phyloP scores from a whole-genome alignment of 2,113 vertebrate genomes.

The Agapornis roseicollis region DNA sequence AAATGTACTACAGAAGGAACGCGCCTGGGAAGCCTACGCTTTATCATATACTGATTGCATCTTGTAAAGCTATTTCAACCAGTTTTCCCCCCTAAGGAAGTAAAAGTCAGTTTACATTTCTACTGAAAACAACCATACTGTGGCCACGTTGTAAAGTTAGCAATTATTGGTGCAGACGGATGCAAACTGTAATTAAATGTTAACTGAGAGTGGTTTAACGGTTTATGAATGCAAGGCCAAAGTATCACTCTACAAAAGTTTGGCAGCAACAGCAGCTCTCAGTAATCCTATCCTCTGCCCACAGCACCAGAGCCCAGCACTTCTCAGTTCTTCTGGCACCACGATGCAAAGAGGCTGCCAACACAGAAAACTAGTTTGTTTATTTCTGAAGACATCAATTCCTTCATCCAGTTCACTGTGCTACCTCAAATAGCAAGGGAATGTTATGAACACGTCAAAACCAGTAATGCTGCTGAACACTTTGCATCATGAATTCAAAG shows the following conservation, averaged over 20 bases:
- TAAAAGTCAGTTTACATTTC: not conserved
- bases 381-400: slow-evolving; percentile 4
- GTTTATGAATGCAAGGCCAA: slow-evolving; percentile 22
- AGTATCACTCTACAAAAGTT: not conserved
- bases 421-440: not conserved
- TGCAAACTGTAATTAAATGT: slow-evolving; percentile 24
- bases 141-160: not conserved
- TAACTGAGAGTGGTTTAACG: not conserved
- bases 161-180: not conserved
- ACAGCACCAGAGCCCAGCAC: not conserved
- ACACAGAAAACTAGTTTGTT: slow-evolving; percentile 8
- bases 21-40: not conserved
- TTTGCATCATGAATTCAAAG: not conserved
- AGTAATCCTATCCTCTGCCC: slow-evolving; percentile 24
- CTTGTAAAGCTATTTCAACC: not conserved
- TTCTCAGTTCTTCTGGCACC: slow-evolving; percentile 10
- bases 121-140: not conserved
- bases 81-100: not conserved
- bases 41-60: not conserved
- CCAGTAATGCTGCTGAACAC: not conserved
- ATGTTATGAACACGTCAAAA: not conserved
- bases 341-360: not conserved
- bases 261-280: slow-evolving; percentile 5
- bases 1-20: not conserved
- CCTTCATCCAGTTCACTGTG: slow-evolving; percentile 23